Conservation (phyloP, 2,888 invertebrate genomes). For the Priocnemis perturbator region DNA sequence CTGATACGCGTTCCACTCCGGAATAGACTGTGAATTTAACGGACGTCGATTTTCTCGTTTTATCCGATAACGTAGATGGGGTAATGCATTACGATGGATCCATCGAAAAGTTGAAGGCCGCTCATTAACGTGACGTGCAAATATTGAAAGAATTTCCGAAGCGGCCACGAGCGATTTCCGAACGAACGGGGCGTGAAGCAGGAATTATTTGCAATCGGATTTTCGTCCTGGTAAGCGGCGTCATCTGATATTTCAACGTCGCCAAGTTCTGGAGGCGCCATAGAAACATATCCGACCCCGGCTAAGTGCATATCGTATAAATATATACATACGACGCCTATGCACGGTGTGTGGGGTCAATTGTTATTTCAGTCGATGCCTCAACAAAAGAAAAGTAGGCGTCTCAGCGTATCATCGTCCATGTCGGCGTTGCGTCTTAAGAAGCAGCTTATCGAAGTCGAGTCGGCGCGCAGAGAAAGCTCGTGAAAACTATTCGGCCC, state of each 20-base stretch:
- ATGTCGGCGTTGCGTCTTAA: no score
- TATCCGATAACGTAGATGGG: no score
- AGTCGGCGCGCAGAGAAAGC: no score
- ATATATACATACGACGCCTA: background rate
- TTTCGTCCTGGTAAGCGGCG: background rate
- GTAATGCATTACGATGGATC: no score
- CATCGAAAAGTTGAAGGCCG: conserved; percentile 8
- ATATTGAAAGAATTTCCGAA: conserved; percentile 28
- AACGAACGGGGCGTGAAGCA: no score
- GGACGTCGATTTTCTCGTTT: no score
- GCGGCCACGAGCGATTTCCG: no score
- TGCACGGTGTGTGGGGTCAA: background rate
- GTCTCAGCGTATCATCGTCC: no score
- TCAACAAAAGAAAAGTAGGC: conserved; percentile 2
- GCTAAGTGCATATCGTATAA: conserved; percentile 9
- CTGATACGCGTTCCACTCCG: no score
- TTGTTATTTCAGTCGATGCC: background rate
- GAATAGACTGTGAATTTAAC: no score
- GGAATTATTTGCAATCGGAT: background rate
- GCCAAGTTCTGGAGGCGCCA: conserved; percentile 25
- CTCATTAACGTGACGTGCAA: conserved; percentile 38
- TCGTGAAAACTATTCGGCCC: no score
- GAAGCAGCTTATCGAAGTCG: no score
- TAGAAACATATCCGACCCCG: conserved; percentile 40
- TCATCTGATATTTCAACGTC: conserved; percentile 19